Conservation (phyloP, 2,797 vertebrate genomes). For the Periophthalmus magnuspinnatus region DNA sequence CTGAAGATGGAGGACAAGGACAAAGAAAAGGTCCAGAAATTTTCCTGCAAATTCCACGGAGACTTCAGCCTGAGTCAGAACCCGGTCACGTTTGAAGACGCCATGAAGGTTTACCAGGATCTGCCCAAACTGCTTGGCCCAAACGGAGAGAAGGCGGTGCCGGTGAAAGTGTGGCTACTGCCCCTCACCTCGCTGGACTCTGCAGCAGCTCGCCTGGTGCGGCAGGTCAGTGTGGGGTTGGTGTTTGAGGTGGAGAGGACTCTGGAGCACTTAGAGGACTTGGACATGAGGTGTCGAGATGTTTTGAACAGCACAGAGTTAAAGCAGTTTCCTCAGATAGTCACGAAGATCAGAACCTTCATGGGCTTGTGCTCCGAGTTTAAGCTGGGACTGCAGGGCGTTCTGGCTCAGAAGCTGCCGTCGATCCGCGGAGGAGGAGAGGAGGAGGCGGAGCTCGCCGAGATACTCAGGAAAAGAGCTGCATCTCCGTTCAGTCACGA, state of each 20-base stretch:
- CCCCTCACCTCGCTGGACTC: constrained; percentile 52
- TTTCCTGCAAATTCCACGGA: constrained; percentile 64
- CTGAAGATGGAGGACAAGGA: constrained; percentile 37
- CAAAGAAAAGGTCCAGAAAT: constrained; percentile 21
- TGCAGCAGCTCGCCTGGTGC: no score
- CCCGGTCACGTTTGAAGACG: constrained; percentile 43
- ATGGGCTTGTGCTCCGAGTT: constrained; percentile 30
- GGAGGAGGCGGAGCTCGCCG: constrained; percentile 30
- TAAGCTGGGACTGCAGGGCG: constrained; percentile 22
- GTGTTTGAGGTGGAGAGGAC: no score
- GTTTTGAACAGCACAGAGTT: constrained; percentile 9
- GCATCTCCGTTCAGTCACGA: constrained; percentile 52
- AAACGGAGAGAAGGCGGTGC: constrained; percentile 49
- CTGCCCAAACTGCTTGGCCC: constrained; percentile 49
- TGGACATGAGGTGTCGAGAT: constrained; percentile 49
- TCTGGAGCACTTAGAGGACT: constrained; percentile 49
- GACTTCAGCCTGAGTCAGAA: constrained; percentile 41
- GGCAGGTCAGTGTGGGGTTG: no score
- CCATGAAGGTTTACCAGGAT: constrained; percentile 50
- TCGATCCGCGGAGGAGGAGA: constrained; percentile 42
- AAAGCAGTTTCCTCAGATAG: constrained; percentile 34
- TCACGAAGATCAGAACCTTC: constrained; percentile 36
- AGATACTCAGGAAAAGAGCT: constrained; percentile 32
- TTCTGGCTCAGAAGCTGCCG: constrained; percentile 29
- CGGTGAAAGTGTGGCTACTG: constrained; percentile 63